phyloP scores from a whole-genome alignment of 2,113 vertebrate species.

The Prionailurus viverrinus region DNA sequence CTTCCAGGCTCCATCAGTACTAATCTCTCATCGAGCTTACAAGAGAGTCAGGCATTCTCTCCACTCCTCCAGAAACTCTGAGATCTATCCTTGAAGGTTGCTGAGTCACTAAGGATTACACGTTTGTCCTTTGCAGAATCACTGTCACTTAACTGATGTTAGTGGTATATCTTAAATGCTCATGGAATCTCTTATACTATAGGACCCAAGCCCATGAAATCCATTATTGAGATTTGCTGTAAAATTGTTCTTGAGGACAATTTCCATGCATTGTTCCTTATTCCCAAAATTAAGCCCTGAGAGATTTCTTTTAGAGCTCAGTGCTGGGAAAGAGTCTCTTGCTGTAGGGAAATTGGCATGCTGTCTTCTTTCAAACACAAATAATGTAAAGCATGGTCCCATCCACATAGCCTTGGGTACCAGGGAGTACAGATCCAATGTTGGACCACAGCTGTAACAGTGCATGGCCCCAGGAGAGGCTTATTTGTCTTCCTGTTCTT shows the following conservation, averaged over 20 bases:
- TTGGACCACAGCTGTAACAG: not conserved
- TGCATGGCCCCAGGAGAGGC: accelerated
- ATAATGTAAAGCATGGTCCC: not conserved
- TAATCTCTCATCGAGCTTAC: not conserved
- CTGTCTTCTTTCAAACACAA: not conserved
- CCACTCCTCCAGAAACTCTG: not conserved
- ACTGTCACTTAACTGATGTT: not conserved
- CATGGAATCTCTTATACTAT: not conserved
- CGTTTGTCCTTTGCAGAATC: not conserved
- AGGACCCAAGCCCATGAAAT: not conserved
- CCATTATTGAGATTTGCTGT: not conserved
- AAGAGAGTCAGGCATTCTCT: not conserved
- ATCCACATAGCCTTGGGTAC: not conserved
- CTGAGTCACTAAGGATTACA: not conserved
- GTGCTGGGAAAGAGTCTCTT: not conserved
- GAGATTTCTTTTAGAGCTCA: not conserved
- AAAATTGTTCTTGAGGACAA: not conserved
- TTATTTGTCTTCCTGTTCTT: not conserved
- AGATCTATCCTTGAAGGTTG: not conserved
- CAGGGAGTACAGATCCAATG: not conserved
- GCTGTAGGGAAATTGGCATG: not conserved
- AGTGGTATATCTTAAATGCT: not conserved
- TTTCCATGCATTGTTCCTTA: not conserved
- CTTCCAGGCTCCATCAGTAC: not conserved
- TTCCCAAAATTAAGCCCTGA: not conserved